Conservation (phyloP, 2,113 vertebrate species). For the Isurus oxyrinchus region DNA sequence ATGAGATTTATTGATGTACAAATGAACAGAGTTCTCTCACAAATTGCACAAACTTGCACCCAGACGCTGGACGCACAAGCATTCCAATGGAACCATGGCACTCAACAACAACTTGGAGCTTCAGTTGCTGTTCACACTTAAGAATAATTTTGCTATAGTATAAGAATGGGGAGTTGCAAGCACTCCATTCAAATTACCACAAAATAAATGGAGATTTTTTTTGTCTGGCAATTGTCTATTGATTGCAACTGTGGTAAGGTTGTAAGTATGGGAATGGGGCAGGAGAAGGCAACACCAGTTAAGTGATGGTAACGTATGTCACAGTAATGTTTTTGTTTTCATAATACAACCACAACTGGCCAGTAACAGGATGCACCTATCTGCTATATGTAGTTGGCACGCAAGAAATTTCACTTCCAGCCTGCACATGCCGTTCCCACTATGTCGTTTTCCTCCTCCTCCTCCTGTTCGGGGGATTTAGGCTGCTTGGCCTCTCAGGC, state of each 20-base stretch:
- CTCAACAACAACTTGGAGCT: neutral
- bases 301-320: neutral
- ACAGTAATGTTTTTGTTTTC: neutral
- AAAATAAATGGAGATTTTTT: neutral
- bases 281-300: neutral
- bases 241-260: neutral
- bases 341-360: neutral
- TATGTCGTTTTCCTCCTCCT: neutral
- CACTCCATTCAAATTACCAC: too few relatives aligned
- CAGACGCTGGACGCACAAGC: neutral
- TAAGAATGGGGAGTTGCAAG: neutral
- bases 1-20: neutral
- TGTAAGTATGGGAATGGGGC: neutral
- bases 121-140: neutral
- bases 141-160: neutral
- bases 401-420: neutral
- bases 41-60: neutral
- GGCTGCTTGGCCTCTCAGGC: neutral
- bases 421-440: neutral
- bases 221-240: neutral
- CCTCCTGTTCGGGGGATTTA: neutral
- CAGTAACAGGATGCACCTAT: neutral
- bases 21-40: too few relatives aligned
- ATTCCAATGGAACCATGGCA: neutral
- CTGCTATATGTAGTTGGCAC: neutral